Base-by-base conservation (phyloP, 2,888 invertebrate genomes). In the Pelosia muscerda region DNA sequence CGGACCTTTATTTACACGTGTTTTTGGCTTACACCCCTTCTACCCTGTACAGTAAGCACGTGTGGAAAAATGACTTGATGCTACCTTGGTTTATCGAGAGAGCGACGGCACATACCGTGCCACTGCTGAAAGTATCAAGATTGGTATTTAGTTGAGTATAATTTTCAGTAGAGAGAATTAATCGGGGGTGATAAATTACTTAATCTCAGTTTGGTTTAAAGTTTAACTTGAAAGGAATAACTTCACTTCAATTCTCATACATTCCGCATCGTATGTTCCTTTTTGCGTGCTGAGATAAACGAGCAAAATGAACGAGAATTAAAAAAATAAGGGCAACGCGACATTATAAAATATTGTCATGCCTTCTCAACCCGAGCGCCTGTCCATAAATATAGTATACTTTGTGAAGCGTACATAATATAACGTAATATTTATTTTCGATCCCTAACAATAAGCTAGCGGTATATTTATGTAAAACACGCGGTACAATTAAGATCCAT, bases 361-460 rank as follows among this genome's bases (percentile, higher is more conserved):
- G 71, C 62, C 56, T 74, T 69, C 61, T 56, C 59, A 66, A 69
- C 63, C 49, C n/a, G n/a, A 49, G n/a, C 56, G 55, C 60, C 62
- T 62, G 42, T 62, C 66, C 66, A 66, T 62, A 73, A 70, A 66
- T 59, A 73, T 68, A 65, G 73, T 67, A 60, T 69, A 57, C 71
- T 73, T n/a, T 68, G 61, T 71, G 63, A 68, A 71, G 59, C 66
- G 71, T 77, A 76, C 77, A 83, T 86, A 86, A 86, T 84, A 76
- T 82, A 81, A 81, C 82, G 83, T 85, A 86, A 89, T 81, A 83
- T 89, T 89, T 89, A 90, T 89, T 88, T 90, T 84, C 81, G 81
- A n/a, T 79, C 75, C 61, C 49, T 71, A 78, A 82, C 84, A 86
- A 81, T 84, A 82, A 86, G 78, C 83, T 90, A 92, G 88, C 93